Percentiles rank a stretch among this genome's conserved stretches.
Evolutionary conservation across 2,797 vertebrate genomes (phyloP).

Genomic region (Tarsius wallacei): DNA sequence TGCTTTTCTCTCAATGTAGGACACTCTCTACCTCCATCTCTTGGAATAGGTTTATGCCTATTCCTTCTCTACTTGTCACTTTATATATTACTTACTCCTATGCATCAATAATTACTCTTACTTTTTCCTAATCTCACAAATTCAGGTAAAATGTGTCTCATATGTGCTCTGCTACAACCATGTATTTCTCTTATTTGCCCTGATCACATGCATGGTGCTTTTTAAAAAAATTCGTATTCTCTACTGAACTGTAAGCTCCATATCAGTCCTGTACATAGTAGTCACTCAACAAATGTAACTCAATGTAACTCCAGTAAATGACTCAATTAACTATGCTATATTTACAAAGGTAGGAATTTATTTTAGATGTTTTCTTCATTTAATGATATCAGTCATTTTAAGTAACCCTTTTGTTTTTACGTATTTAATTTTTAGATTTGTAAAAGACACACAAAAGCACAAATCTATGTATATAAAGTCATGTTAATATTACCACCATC

Average conservation of each 20-base stretch:
- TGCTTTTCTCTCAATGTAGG: neutral
- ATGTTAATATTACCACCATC: neutral
- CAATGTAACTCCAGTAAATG: neutral
- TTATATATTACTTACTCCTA: neutral
- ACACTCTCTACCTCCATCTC: neutral
- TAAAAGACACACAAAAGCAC: slow-evolving; percentile 52
- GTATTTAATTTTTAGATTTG: slow-evolving; percentile 28
- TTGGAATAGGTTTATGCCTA: neutral
- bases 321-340: neutral
- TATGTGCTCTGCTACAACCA: neutral
- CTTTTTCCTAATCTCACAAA: neutral
- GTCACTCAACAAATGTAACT: neutral
- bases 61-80: neutral
- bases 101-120: neutral
- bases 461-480: neutral
- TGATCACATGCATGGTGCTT: neutral
- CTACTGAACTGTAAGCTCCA: neutral
- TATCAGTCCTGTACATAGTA: neutral
- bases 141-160: neutral
- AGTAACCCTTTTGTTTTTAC: neutral
- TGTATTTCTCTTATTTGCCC: neutral
- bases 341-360: neutral
- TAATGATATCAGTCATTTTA: slow-evolving; percentile 6
- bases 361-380: neutral
- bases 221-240: neutral